Evolutionary conservation across 2,888 invertebrate species (phyloP).

Genomic region (Pasiphila rectangulata): DNA sequence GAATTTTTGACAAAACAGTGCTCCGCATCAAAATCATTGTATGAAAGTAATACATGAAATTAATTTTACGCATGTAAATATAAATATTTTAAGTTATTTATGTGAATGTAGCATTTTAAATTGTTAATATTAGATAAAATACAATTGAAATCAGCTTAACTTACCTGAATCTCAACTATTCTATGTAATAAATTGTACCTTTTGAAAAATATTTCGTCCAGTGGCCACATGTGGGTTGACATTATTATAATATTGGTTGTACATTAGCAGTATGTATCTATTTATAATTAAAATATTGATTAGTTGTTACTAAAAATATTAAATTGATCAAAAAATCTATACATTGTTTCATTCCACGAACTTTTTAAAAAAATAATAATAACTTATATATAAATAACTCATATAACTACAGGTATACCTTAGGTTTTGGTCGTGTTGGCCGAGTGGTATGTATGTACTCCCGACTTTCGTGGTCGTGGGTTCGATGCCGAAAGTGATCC

Average conservation of each 20-base stretch:
- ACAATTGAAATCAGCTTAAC: conserved; percentile 76
- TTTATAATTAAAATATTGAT: conserved; percentile 79
- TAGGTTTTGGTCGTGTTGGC: no score
- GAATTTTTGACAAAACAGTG: conserved; percentile 48
- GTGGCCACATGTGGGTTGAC: conserved; percentile 65
- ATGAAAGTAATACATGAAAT: conserved; percentile 24
- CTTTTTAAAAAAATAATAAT: conserved; percentile 4
- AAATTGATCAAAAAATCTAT: conserved; percentile 66
- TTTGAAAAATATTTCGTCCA: conserved; percentile 75
- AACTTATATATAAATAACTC: no score
- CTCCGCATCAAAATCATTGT: conserved; percentile 46
- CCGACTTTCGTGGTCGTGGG: no score
- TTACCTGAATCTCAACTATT: conserved; percentile 75
- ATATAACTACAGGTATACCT: no score
- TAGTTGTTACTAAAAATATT: conserved; percentile 81
- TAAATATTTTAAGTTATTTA: conserved; percentile 74
- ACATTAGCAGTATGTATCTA: conserved; percentile 75
- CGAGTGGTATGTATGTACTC: no score
- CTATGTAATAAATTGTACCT: conserved; percentile 68
- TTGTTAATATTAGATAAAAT: conserved; percentile 62
- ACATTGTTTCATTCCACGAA: conserved; percentile 34
- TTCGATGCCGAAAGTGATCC: no score
- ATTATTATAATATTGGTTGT: conserved; percentile 69
- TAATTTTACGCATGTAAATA: conserved; percentile 73
- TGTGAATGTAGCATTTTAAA: conserved; percentile 71